A percentile compares a stretch with the other conserved stretches of the same genome.
These are phyloP conservation scores for Pheosia tremula DNA, from an alignment of 2,888 invertebrate species.

Conservation along the genomic window DNA sequence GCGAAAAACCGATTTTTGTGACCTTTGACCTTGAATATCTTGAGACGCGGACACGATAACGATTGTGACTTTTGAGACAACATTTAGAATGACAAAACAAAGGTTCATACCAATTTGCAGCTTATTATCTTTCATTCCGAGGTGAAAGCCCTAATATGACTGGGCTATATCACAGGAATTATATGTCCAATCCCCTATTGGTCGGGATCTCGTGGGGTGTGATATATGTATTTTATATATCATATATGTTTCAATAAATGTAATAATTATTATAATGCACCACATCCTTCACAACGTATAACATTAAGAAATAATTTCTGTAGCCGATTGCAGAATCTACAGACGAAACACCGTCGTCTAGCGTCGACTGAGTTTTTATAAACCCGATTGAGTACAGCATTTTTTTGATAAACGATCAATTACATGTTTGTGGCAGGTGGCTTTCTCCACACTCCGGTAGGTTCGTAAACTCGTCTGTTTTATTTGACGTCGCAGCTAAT, in stretches of 20 bases:
- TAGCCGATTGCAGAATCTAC: background rate
- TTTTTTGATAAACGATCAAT: background rate
- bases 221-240: too few relatives aligned
- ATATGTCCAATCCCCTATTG: too few relatives aligned
- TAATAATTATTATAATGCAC: background rate
- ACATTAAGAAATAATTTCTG: background rate
- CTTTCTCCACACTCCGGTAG: slow-evolving; percentile 1
- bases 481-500: background rate
- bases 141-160: too few relatives aligned
- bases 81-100: slow-evolving; percentile 17
- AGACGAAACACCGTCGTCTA: background rate
- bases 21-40: slow-evolving; percentile 20
- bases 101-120: slow-evolving; percentile 17
- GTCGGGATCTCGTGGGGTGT: too few relatives aligned
- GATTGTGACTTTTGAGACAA: slow-evolving; percentile 17
- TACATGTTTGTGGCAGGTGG: slow-evolving; percentile 1
- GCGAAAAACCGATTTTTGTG: too few relatives aligned
- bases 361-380: background rate
- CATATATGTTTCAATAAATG: too few relatives aligned
- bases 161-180: too few relatives aligned
- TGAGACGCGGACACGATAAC: slow-evolving; percentile 19
- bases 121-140: slow-evolving; percentile 32
- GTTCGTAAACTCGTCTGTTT: background rate
- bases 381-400: background rate
- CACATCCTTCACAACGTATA: background rate